Evolutionary conservation across 2,113 vertebrate genomes (phyloP), one percentile per base, ranked within the genome.

Genomic region (Equus quagga): DNA sequence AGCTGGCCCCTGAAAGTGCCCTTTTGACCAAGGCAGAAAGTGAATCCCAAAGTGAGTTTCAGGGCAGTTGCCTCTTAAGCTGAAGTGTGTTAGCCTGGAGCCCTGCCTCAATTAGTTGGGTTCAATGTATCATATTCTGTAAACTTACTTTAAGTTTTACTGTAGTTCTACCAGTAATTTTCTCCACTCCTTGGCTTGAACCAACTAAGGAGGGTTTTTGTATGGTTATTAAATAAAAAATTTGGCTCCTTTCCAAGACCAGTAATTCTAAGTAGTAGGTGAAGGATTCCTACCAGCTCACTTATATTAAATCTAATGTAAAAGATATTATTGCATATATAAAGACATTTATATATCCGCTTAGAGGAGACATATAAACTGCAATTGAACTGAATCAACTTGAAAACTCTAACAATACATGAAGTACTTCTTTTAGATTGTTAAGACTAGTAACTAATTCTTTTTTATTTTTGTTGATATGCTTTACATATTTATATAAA

Each of bases 111-210:
- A 44, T 54, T 87, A 89, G 21, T 65, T 12, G 23, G 36, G 8
- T 49, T 93, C 62, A 87, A 24, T 62, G 54, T 41, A 90, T 11
- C n/a, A 49, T 73, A 91, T 28, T 62, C 19, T 91, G n/a, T 81
- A 95, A 89, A 86, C 94, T 94, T 70, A 91, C n/a, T 56, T 84
- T n/a, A 79, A 81, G n/a, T 51, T 89, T 94, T 88, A 83, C 21
- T 76, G 49, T 78, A 65, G 33, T 62, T 92, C 7, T 75, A 78
- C 14, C 19, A 87, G 8, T 51, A 86, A 65, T 82, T 92, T 94
- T 92, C 62, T 85, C 54, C 78, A 70, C 49, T 64, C 91, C 24
- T 93, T 97, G 44, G 23, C 36, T 95, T 97, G 83, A 83, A 91
- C 4, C n/a, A 87, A 64, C 8, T 56, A 85, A 67, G 31, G 73